Conservation (phyloP, 2,797 vertebrate species). For the Limosa lapponica region DNA sequence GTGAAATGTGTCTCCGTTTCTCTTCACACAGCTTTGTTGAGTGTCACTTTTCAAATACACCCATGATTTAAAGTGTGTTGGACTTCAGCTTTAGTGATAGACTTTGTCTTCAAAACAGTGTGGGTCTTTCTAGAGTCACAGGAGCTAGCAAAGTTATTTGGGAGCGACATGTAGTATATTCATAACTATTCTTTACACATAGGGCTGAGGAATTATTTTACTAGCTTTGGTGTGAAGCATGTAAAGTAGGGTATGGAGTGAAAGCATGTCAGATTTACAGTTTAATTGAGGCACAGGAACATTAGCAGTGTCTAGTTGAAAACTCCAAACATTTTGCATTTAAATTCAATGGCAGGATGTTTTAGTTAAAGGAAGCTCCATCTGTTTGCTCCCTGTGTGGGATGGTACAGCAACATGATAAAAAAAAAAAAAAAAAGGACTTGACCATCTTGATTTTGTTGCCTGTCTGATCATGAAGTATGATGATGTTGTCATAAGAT, state of each 20-base stretch:
- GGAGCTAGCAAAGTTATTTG: neutral
- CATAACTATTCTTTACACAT: neutral
- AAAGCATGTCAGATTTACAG: slow-evolving; percentile 78
- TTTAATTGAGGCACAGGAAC: slow-evolving; percentile 81
- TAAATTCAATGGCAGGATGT: slow-evolving; percentile 75
- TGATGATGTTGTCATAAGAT: neutral
- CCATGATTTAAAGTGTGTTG: neutral
- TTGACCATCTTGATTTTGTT: slow-evolving; percentile 52
- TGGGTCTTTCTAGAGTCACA: neutral
- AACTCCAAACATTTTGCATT: slow-evolving; percentile 78
- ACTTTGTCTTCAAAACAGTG: neutral
- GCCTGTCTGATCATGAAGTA: slow-evolving; percentile 44
- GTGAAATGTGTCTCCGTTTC: neutral
- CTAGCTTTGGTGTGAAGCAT: neutral
- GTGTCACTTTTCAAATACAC: neutral
- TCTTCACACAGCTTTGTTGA: neutral
- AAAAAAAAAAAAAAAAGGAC: neutral
- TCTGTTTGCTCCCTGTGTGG: slow-evolving; percentile 36
- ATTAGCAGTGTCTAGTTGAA: slow-evolving; percentile 72
- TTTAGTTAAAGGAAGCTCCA: slow-evolving; percentile 22
- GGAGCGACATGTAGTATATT: neutral
- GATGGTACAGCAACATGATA: slow-evolving; percentile 14
- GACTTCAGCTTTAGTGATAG: neutral
- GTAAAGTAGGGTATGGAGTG: slow-evolving; percentile 37
- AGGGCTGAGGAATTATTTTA: slow-evolving; percentile 69